phyloP scores from a whole-genome alignment of 2,113 vertebrate species.

The Azemiops feae region DNA sequence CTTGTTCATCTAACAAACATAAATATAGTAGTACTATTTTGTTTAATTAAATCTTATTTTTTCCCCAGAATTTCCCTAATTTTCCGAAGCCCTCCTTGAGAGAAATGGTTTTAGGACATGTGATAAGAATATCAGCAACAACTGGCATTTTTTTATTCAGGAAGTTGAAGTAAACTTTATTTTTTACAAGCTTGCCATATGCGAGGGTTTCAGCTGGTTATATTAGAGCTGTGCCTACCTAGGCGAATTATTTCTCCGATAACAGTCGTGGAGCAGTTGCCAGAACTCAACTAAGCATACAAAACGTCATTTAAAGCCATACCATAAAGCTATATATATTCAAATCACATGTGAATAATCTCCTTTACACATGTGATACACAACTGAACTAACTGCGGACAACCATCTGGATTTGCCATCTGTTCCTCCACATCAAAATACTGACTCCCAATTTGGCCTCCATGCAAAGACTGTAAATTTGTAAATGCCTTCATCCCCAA shows the following conservation, averaged over 20 bases:
- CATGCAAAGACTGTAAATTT: background rate
- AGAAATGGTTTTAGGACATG: background rate
- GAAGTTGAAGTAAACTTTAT: background rate
- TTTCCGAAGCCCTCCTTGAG: background rate
- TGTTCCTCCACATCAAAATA: background rate
- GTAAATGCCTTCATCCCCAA: background rate
- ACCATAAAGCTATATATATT: background rate
- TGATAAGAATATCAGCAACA: background rate
- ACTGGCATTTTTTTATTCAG: background rate
- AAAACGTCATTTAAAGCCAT: background rate
- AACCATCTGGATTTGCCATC: background rate
- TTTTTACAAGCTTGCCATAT: background rate
- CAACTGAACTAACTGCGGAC: background rate
- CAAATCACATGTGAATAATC: background rate
- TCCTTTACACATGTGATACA: background rate
- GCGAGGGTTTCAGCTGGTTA: background rate
- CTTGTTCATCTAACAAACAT: background rate
- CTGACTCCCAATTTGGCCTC: background rate
- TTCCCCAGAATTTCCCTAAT: background rate
- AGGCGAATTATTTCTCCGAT: background rate
- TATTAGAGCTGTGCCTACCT: background rate
- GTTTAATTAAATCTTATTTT: background rate
- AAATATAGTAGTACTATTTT: background rate
- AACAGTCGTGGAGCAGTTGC: background rate
- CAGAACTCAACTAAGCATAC: background rate